Base-by-base conservation (phyloP, 2,888 invertebrate species). In the Prenolepis imparis region DNA sequence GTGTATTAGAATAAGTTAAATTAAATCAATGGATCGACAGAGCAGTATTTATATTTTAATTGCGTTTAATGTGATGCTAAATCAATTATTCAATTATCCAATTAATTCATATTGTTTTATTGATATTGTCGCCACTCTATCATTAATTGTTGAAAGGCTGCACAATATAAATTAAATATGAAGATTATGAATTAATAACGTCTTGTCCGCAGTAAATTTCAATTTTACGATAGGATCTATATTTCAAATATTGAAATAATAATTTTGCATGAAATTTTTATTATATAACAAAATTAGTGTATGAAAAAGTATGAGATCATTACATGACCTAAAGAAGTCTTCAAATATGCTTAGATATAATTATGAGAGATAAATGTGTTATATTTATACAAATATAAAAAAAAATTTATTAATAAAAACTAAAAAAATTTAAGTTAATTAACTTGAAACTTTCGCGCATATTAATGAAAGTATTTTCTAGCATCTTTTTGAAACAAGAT, bases 11-110 rank as follows among this genome's bases (percentile, higher is more conserved):
- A 68, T 55, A 48, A 59, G 36, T 80, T 80, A 73, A 44, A 48
- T 80, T 78, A 72, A 44, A 18, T 8, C 36, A 59, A 24, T 39
- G 6, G 18, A 15, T 59, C 36, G 59, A 21, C 41, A 75, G 1
- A 24, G 21, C 24, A 24, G 21, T 44, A 59, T 80, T 59, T 73
- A 80, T 80, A 80, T 48, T 80, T 72, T 36, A 73, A 28, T n/a
- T 21, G 18, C 11, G 1, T 59, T 72, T 41, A 59, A 36, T 36
- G n/a, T 73, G 32, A 78, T 78, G 41, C 11, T 41, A 59, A 72
- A 41, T 59, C 15, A 21, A 28, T 41, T 44, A 44, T 73, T 12
- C 44, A 44, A 80, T 41, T 57, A 44, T 80, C 12, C 44, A 44
- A 80, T 73, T 80, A 73, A 80, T 73, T 59, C 36, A 73, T 32